A percentile compares a stretch with the other conserved stretches of the same genome.
Evolutionary conservation across 2,888 invertebrate genomes (phyloP).

Genomic region (Epiperipatus broadwayi): DNA sequence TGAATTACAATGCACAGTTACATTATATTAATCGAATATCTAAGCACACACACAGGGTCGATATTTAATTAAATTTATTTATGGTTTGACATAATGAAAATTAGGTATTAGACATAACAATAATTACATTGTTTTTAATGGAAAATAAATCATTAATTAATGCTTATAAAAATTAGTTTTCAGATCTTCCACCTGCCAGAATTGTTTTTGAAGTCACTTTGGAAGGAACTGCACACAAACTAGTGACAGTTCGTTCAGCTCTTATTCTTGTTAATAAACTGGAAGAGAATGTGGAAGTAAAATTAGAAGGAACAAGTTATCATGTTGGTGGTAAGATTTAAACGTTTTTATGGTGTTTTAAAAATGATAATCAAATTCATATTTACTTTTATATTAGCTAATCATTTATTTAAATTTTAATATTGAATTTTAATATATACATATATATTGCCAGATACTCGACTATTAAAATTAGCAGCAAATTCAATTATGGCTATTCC

Average conservation of each 20-base stretch:
- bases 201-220: slow-evolving; percentile 76
- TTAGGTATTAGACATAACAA: neutral
- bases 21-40: no score
- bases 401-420: no score
- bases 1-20: no score
- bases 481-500: slow-evolving; percentile 17
- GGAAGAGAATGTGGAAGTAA: slow-evolving; percentile 22
- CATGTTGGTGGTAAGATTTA: no score
- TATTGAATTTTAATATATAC: no score
- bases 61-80: neutral
- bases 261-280: slow-evolving; percentile 50
- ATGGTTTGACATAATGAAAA: neutral
- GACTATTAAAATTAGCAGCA: slow-evolving; percentile 15
- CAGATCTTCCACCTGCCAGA: slow-evolving; percentile 40
- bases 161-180: slow-evolving; percentile 17
- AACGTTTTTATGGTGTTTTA: no score
- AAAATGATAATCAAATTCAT: no score
- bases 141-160: slow-evolving; percentile 11
- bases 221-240: slow-evolving; percentile 80
- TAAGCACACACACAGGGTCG: no score
- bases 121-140: slow-evolving; percentile 8
- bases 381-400: no score
- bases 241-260: slow-evolving; percentile 78
- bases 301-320: no score
- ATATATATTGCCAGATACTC: slow-evolving; percentile 20